Evolutionary conservation across 2,888 invertebrate genomes (phyloP).

Genomic region (Drosophila prostipennis): DNA sequence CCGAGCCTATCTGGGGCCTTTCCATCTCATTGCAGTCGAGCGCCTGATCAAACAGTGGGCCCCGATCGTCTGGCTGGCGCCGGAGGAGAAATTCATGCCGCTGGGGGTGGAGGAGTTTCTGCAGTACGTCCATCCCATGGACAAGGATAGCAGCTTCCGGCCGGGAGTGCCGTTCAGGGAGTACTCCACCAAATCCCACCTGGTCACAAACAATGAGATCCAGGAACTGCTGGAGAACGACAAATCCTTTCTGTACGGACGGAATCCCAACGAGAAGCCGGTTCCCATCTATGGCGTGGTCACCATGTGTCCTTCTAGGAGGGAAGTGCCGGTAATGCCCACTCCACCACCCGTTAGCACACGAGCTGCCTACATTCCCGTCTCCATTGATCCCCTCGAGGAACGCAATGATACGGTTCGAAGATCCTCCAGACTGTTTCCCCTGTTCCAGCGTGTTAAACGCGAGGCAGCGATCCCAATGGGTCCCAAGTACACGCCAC

Average conservation of each 20-base stretch:
- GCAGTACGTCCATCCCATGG: conserved; percentile 85
- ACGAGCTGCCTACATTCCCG: conserved; percentile 81
- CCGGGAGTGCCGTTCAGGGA: conserved; percentile 79
- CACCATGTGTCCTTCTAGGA: conserved; percentile 83
- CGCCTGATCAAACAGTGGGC: conserved; percentile 87
- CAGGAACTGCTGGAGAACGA: conserved; percentile 81
- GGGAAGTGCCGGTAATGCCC: conserved; percentile 12
- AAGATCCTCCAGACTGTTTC: conserved; percentile 80
- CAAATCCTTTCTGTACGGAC: conserved; percentile 87
- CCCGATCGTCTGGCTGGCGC: conserved; percentile 88
- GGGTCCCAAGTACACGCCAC: conserved; percentile 34
- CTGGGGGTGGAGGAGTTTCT: conserved; percentile 87
- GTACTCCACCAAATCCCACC: conserved; percentile 84
- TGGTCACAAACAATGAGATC: conserved; percentile 85
- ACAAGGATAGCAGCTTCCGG: conserved; percentile 75
- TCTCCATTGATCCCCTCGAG: conserved; percentile 80
- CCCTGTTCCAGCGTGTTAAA: conserved; percentile 74
- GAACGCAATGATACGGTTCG: conserved; percentile 72
- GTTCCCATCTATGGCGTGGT: conserved; percentile 87
- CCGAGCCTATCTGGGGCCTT: conserved; percentile 20
- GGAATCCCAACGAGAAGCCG: conserved; percentile 85
- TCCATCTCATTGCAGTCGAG: conserved; percentile 73
- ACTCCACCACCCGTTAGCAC: conserved; percentile 56
- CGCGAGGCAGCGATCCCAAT: conserved; percentile 47
- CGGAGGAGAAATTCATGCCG: conserved; percentile 88